Evolutionary conservation across 2,797 vertebrate species (phyloP).

Genomic region (Gephyroberyx darwinii): DNA sequence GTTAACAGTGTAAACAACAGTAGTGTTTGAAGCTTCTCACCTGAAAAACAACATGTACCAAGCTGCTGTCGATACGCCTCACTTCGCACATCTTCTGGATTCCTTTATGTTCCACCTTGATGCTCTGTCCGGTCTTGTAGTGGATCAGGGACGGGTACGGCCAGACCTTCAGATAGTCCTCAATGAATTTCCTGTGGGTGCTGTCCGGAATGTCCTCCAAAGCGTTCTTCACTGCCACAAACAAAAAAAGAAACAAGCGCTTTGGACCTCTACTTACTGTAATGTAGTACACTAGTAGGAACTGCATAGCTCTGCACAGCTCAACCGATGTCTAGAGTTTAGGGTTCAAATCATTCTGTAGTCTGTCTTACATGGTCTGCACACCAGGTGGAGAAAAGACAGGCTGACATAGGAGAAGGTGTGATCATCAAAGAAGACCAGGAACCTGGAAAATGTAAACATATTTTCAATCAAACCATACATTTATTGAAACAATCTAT

Average conservation of each 20-base stretch:
- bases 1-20: background rate
- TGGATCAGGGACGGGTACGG: constrained; percentile 86
- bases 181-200: constrained; percentile 82
- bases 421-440: constrained; percentile 91
- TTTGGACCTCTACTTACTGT: background rate
- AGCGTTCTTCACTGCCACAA: constrained; percentile 81
- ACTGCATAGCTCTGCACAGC: background rate
- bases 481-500: background rate
- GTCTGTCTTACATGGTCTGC: constrained; percentile 84
- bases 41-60: constrained; percentile 68
- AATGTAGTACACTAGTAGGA: background rate
- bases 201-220: constrained; percentile 88
- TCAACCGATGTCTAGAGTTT: too few relatives aligned
- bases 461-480: constrained; percentile 14
- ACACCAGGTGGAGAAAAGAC: constrained; percentile 84
- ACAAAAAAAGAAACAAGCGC: constrained; percentile 4
- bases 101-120: constrained; percentile 85
- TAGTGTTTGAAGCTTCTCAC: constrained; percentile 40
- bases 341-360: background rate
- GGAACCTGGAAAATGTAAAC: constrained; percentile 80
- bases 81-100: constrained; percentile 85
- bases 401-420: constrained; percentile 84
- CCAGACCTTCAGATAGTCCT: constrained; percentile 85
- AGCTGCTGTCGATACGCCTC: constrained; percentile 84
- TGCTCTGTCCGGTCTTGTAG: constrained; percentile 82